Evolutionary conservation across 2,797 vertebrate species (phyloP), one percentile per base, ranked within the genome.

Genomic region (Pteropus rufus): DNA sequence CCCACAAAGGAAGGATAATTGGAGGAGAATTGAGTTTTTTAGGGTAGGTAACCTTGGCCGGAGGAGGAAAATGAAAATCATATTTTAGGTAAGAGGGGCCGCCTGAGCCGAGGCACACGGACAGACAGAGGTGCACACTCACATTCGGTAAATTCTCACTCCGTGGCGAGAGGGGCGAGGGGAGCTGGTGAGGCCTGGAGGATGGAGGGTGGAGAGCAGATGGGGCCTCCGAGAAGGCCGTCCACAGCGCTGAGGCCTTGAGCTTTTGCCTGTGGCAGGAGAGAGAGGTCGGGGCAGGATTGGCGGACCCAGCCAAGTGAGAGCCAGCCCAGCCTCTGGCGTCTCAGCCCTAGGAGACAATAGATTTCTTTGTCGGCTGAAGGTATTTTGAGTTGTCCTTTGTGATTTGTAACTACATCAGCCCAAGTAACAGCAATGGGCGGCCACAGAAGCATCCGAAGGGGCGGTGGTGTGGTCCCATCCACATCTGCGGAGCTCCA

Each of bases 221-320:
- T 2, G 11, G 9, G 64, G 64, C 3, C 26, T 41, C 11, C 12
- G n/a, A 7, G 19, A 11, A 70, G 26, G 8, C 2, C 19, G 15
- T 31, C 41, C 2, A 14, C 29, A 52, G 34, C 16, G 1, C 29
- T 7, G 10, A 56, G 3, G 7, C 14, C 10, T 2, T 29, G 34
- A 44, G 14, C 39, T 15, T 54, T 34, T 11, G 36, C 56, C 36
- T 24, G 24, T 26, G 11, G 79, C 14, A 10, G 39, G 1, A 0
- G 21, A 60, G 49, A 21, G 14, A 15, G 34, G 36, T 0, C 0
- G 3, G 10, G 2, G 21, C 3, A 1, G 12, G 70, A 8, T 29
- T 23, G 10, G 26, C 11, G 23, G 4, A 26, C 0, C 1, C 9
- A 3, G 34, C 60, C 29, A 9, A 15, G 5, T 9, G 16, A 41